Base-by-base conservation (phyloP, 1,140 invertebrate species). In the Drosophila nikananu region DNA sequence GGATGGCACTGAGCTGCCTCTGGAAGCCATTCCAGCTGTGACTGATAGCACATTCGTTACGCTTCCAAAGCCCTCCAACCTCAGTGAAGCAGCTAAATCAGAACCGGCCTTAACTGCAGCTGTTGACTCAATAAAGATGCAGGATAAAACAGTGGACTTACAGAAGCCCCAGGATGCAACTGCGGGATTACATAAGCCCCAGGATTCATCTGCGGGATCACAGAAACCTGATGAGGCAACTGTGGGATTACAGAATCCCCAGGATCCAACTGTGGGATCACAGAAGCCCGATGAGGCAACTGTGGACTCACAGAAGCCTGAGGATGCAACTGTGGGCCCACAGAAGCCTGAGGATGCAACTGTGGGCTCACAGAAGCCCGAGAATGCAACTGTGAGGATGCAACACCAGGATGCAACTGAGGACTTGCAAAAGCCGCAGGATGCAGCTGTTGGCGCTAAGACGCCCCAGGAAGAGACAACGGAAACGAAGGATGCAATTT, bases 1-100 rank as follows among this genome's bases (percentile, higher is more conserved):
- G 2, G 91, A 92, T 64, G 91, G 91, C 23, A 92, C 91, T 3
- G 57, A 64, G 41, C 54, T 92, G 62, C 89, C 91, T 1, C 23
- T 81, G 21, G 78, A 87, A 42, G 64, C 41, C 9, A 42, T 80
- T n/a, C 27, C 71, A 21, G 76, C 71, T 10, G 48, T 60, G 13
- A 55, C 66, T 9, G 79, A 82, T 5, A 46, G 32, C 6, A 42
- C 41, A 19, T 21, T 23, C 15, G 15, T 35, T 32, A 10, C 35
- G 9, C 21, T 35, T 23, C 15, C 54, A 32, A 41, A 32, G 17
- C 15, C 35, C 21, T 9, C 25, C 12, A 54, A 42, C 1, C 41
- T 60, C n/a, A 37, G 42, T 12, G 51, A 74, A n/a, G 27, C 25
- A 23, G 10, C 19, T 6, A 60, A 51, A 32, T 19, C 44, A 1